Evolutionary conservation across 2,113 vertebrate genomes (phyloP).

Genomic region (Rutilus rutilus): DNA sequence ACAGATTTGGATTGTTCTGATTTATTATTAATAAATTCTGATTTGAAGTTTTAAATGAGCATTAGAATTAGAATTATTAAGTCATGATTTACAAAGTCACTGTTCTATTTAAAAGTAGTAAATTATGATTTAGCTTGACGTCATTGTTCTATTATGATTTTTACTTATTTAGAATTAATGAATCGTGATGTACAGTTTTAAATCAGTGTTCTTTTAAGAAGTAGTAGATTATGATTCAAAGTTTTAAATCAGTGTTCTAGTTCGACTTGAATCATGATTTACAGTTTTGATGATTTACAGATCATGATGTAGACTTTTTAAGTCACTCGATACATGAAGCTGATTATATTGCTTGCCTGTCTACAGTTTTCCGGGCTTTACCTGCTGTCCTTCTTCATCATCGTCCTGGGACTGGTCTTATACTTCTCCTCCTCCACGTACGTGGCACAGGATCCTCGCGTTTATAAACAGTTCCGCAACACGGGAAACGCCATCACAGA

Average conservation of each 20-base stretch:
- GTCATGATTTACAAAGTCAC: neutral
- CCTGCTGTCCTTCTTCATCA: slow-evolving; percentile 90
- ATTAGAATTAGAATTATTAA: neutral
- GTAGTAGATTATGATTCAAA: neutral
- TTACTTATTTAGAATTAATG: no score
- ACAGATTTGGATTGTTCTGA: neutral
- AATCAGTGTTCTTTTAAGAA: neutral
- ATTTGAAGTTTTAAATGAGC: neutral
- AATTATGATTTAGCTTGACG: neutral
- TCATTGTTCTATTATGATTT: neutral
- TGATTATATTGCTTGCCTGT: slow-evolving; percentile 30
- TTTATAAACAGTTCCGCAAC: slow-evolving; percentile 96
- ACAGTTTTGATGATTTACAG: neutral
- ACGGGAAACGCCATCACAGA: slow-evolving; percentile 82
- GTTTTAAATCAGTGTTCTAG: neutral
- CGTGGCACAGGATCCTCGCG: slow-evolving; percentile 90
- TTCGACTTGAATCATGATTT: neutral
- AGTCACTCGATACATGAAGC: neutral
- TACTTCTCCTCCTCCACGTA: slow-evolving; percentile 92
- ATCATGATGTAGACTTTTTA: neutral
- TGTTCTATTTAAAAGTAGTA: neutral
- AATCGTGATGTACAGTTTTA: no score
- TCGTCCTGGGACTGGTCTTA: slow-evolving; percentile 88
- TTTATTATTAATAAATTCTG: neutral
- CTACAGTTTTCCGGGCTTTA: slow-evolving; percentile 94